Evolutionary conservation across 2,113 vertebrate genomes (phyloP).

Genomic region (Coracopsis vasa): DNA sequence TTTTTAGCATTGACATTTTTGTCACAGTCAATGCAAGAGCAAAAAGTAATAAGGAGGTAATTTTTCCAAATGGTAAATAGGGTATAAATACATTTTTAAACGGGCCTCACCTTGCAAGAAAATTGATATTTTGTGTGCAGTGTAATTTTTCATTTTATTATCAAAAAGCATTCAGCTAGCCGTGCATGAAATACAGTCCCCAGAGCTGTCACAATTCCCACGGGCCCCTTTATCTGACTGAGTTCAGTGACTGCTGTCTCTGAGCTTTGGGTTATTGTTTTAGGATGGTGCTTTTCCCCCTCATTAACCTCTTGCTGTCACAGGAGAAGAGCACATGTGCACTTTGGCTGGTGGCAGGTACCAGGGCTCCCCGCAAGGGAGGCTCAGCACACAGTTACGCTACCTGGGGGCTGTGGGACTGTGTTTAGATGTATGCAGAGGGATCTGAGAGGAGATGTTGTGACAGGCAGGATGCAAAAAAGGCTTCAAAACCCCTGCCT

Average conservation of each 20-base stretch:
- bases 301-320: conserved; percentile 47
- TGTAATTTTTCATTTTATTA: conserved; percentile 66
- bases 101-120: conserved; percentile 51
- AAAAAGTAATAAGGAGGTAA: conserved; percentile 56
- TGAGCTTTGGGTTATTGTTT: conserved; percentile 56
- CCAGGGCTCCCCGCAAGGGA: neutral
- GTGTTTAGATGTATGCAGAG: accelerated
- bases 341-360: neutral
- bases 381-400: accelerated
- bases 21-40: conserved; percentile 46
- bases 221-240: conserved; percentile 53
- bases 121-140: conserved; percentile 65
- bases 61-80: conserved; percentile 64
- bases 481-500: neutral
- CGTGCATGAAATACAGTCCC: conserved; percentile 57
- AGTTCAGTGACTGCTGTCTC: conserved; percentile 38
- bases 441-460: neutral
- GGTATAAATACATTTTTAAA: conserved; percentile 65
- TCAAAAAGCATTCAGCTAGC: conserved; percentile 51
- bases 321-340: neutral
- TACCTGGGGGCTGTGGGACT: neutral
- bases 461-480: neutral
- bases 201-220: conserved; percentile 62
- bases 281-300: conserved; percentile 54
- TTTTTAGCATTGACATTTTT: conserved; percentile 56